Evolutionary conservation across 2,797 vertebrate species (phyloP).

Genomic region (Sciurus vulgaris): DNA sequence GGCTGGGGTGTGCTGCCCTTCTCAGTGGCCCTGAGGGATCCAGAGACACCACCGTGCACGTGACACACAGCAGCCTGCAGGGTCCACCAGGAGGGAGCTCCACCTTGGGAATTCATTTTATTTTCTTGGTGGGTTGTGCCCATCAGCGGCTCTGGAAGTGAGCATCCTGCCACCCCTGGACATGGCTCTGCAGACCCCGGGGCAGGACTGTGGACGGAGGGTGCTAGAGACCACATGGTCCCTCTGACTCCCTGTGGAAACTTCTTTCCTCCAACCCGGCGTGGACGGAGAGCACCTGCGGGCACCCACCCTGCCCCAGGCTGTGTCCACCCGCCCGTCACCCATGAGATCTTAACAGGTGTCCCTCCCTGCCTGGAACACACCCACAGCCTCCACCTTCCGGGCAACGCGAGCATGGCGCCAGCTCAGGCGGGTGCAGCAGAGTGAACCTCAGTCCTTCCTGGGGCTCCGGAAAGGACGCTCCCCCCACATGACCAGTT

Average conservation of each 20-base stretch:
- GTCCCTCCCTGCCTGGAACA: too few relatives aligned
- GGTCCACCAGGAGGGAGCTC: background rate
- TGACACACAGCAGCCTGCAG: background rate
- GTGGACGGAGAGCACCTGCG: background rate
- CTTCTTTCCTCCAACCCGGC: background rate
- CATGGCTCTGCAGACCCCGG: background rate
- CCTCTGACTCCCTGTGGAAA: background rate
- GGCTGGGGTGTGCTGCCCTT: too few relatives aligned
- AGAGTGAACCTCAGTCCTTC: background rate
- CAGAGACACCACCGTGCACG: background rate
- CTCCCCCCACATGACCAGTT: background rate
- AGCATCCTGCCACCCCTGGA: background rate
- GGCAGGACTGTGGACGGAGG: rapidly evolving
- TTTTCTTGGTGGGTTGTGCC: background rate
- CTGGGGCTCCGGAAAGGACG: background rate
- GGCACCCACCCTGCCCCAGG: too few relatives aligned
- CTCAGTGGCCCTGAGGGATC: too few relatives aligned
- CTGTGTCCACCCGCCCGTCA: background rate
- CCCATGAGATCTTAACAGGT: too few relatives aligned
- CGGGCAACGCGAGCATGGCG: too few relatives aligned
- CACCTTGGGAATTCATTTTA: background rate
- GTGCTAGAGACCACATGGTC: rapidly evolving
- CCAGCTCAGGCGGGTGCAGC: too few relatives aligned
- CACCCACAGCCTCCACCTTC: too few relatives aligned
- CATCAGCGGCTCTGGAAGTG: background rate